Evolutionary conservation across 2,888 invertebrate species (phyloP).

Genomic region (Plebejus argus): DNA sequence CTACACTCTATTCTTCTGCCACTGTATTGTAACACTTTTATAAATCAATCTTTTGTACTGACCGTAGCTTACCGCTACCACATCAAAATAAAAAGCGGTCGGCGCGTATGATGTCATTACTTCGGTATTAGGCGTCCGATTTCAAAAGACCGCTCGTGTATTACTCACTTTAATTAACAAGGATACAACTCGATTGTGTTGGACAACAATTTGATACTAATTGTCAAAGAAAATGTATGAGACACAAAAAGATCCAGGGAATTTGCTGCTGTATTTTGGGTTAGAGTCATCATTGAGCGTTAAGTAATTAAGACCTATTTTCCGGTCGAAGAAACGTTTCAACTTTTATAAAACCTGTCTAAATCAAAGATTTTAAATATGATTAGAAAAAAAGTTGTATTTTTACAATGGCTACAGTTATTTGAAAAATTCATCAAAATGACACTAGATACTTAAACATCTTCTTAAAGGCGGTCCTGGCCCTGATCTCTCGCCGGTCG

Average conservation of each 20-base stretch:
- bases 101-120: conserved; percentile 38
- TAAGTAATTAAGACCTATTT: neutral
- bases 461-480: too few relatives aligned
- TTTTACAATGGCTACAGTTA: neutral
- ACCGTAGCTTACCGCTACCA: conserved; percentile 45
- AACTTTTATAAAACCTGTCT: neutral
- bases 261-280: neutral
- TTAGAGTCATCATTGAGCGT: neutral
- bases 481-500: too few relatives aligned
- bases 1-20: conserved; percentile 15
- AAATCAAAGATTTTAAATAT: neutral
- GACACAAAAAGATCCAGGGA: neutral
- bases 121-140: conserved; percentile 36
- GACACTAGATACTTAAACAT: neutral
- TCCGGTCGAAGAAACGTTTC: neutral
- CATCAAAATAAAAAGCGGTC: conserved; percentile 32
- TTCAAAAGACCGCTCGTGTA: conserved; percentile 19
- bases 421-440: neutral
- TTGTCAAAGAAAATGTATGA: conserved; percentile 20
- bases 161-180: conserved; percentile 31
- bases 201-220: conserved; percentile 18
- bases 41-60: conserved; percentile 67
- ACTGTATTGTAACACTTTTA: conserved; percentile 58
- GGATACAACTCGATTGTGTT: conserved; percentile 27
- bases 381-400: neutral